These are phyloP conservation scores for Perodicticus potto DNA, from an alignment of 2,797 vertebrate genomes.

Conservation along the genomic window DNA sequence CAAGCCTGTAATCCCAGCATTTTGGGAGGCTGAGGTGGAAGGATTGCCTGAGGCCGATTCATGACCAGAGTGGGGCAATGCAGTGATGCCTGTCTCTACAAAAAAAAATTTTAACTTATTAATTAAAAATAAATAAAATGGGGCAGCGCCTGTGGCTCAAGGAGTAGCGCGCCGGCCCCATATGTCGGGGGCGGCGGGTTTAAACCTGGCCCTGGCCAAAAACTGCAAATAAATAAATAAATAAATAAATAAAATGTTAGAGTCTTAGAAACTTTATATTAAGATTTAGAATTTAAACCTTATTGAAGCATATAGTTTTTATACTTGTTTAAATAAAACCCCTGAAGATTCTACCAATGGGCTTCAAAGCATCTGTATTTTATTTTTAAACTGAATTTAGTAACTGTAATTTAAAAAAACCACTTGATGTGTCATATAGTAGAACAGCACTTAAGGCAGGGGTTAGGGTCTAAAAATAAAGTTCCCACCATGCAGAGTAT, in stretches of 20 bases:
- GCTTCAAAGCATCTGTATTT: slow-evolving; percentile 24
- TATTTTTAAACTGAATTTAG: slow-evolving; percentile 64
- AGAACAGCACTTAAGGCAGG: neutral
- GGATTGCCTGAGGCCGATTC: neutral
- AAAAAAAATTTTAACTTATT: neutral
- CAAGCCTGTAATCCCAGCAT: neutral
- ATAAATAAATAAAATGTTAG: neutral
- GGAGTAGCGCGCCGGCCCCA: too few species aligned
- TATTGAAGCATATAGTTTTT: slow-evolving; percentile 5
- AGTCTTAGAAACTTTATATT: neutral
- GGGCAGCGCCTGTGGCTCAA: too few species aligned
- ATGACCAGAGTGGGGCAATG: neutral
- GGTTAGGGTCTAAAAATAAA: neutral
- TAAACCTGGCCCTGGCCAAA: too few species aligned
- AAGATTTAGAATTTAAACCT: slow-evolving; percentile 65
- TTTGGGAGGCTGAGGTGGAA: neutral
- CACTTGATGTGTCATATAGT: neutral
- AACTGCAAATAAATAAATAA: too few species aligned
- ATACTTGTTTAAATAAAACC: slow-evolving; percentile 36
- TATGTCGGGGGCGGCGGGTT: too few species aligned
- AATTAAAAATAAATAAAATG: too few species aligned
- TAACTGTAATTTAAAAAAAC: slow-evolving; percentile 41
- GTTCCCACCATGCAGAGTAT: neutral
- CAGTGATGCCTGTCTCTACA: neutral
- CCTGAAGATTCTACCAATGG: slow-evolving; percentile 14